A percentile compares a stretch with the other conserved stretches of the same genome.
Evolutionary conservation across 1,140 invertebrate species (phyloP).

Genomic region (Hyposmocoma kahamanoa): DNA sequence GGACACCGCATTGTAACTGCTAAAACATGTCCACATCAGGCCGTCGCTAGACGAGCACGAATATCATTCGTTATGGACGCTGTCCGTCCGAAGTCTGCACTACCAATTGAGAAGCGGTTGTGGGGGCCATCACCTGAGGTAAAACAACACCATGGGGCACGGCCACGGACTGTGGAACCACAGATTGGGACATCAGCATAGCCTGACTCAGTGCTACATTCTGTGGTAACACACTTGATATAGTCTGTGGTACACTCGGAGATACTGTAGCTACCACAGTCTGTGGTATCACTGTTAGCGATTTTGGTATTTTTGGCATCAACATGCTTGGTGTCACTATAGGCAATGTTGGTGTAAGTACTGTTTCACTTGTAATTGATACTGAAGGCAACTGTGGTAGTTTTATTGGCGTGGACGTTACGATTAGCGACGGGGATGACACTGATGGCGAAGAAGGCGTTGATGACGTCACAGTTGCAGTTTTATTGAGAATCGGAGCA

Average conservation of each 20-base stretch:
- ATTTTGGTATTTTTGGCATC: slow-evolving; percentile 84
- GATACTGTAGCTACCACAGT: slow-evolving; percentile 46
- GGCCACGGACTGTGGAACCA: background rate
- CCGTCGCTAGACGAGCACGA: slow-evolving; percentile 44
- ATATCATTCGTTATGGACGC: slow-evolving; percentile 56
- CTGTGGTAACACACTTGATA: too few relatives aligned
- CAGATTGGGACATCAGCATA: too few relatives aligned
- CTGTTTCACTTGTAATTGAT: slow-evolving; percentile 39
- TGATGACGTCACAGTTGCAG: slow-evolving; percentile 48
- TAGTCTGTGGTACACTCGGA: slow-evolving; percentile 8
- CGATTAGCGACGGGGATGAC: slow-evolving; percentile 30
- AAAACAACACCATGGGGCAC: slow-evolving; percentile 3
- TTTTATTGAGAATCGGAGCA: slow-evolving; percentile 53
- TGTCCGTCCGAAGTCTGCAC: slow-evolving; percentile 12
- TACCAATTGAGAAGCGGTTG: background rate
- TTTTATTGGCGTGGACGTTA: slow-evolving; percentile 37
- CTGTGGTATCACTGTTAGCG: slow-evolving; percentile 83
- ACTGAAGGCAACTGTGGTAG: slow-evolving; percentile 40
- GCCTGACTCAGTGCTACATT: too few relatives aligned
- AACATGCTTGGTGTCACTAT: slow-evolving; percentile 22
- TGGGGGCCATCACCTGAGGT: background rate
- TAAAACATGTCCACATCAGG: slow-evolving; percentile 7
- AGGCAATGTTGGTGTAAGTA: slow-evolving; percentile 21
- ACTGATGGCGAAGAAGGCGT: slow-evolving; percentile 24
- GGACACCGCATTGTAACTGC: too few relatives aligned